Base-by-base conservation (phyloP, 2,888 invertebrate species). In the Iselma pallidipennis region DNA sequence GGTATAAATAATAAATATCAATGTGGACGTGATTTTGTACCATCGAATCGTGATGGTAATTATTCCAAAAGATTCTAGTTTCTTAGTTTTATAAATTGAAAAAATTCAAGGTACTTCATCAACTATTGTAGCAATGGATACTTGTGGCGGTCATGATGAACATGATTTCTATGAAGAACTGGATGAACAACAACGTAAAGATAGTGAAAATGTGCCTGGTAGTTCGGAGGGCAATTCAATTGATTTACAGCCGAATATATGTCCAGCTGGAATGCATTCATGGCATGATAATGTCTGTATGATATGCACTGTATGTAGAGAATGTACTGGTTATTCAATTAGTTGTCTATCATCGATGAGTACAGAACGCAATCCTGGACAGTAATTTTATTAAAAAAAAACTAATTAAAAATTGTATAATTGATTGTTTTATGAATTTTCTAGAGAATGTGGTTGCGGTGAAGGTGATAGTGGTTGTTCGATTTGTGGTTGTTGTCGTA, bases 1-100 rank as follows among this genome's bases (percentile, higher is more conserved):
- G 98, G 98, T 4, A 92, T 98, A 65, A 98, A 98, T 81, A 98
- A 98, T 80, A 96, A 97, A 80, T 96, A 96, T 1, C 98, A 98
- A 78, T 98, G 98, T 82, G 98, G 98, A 4, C 84, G 96, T 66
- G 94, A 94, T 72, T 93, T 91, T 75, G 68, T 85, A 25, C 83
- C 85, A 37, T 83, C 85, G 66, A 83, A 83, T 14, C 86, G 85
- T 79, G 88, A 88, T 78, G 86, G 87, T 84, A 76, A 82, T 55
- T 51, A 33, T 23, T 23, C 9, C n/a, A n/a, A n/a, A n/a, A n/a
- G 14, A 33, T 33, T 33, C 1, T 14, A 14, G 14, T 33, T 19
- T 31, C n/a, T 33, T 53, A 26, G 4, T 21, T 48, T 52, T 23
- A 45, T 61, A 61, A 16, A 61, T 59, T 42, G 72, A 70, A 64